Evolutionary conservation across 2,113 vertebrate genomes (phyloP).

Genomic region (Phalacrocorax carbo): DNA sequence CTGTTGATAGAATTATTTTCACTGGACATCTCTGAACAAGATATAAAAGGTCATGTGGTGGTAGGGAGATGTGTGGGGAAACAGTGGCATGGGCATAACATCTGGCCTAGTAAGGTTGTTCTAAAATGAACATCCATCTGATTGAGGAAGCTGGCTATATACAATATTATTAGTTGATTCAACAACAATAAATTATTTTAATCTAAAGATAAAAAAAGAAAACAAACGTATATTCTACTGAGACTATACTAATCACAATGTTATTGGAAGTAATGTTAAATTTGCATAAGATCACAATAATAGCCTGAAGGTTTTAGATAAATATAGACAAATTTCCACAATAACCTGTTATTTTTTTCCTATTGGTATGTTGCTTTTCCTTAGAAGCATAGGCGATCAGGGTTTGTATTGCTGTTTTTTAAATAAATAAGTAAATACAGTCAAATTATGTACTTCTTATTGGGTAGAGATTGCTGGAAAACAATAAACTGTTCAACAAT

Average conservation of each 20-base stretch:
- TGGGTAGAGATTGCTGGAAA: not conserved
- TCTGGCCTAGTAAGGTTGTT: not conserved
- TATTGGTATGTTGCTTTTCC: not conserved
- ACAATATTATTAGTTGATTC: not conserved
- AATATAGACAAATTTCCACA: not conserved
- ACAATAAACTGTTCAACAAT: not conserved
- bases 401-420: not conserved
- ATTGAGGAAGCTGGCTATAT: not conserved
- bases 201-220: not conserved
- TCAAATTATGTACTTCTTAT: not conserved
- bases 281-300: not conserved
- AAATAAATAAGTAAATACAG: not conserved
- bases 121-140: not conserved
- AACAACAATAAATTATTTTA: not conserved
- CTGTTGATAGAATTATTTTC: not conserved
- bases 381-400: not conserved
- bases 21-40: not conserved
- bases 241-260: not conserved
- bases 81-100: not conserved
- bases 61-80: not conserved
- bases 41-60: not conserved
- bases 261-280: slow-evolving; percentile 1
- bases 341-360: not conserved
- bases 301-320: not conserved
- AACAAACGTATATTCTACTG: not conserved